phyloP scores from a whole-genome alignment of 2,888 invertebrate genomes.

The Hymenopus coronatus region DNA sequence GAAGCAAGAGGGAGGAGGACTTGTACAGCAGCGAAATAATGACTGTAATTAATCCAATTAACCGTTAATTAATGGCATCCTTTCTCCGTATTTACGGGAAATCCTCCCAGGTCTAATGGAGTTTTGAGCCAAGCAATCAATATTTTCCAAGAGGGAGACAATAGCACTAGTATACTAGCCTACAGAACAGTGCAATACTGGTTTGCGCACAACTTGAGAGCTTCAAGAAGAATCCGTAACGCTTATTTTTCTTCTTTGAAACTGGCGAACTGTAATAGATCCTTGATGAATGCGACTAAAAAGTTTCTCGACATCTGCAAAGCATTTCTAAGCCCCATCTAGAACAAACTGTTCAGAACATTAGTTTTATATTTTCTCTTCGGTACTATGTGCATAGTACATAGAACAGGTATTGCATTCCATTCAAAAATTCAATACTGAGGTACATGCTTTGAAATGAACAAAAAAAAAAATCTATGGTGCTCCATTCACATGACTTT shows the following conservation, averaged over 20 bases:
- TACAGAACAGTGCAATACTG: not conserved
- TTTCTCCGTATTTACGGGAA: slow-evolving; percentile 50
- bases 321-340: no score
- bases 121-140: slow-evolving; percentile 46
- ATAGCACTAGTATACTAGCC: slow-evolving; percentile 7
- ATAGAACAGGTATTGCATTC: no score
- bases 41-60: slow-evolving; percentile 56
- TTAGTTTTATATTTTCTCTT: no score
- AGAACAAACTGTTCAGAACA: no score
- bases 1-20: slow-evolving; percentile 22
- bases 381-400: no score
- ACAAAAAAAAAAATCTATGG: no score
- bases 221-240: not conserved
- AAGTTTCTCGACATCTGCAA: no score
- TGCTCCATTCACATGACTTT: no score
- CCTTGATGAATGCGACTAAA: no score
- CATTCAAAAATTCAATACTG: no score
- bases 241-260: not conserved
- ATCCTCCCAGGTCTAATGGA: slow-evolving; percentile 47
- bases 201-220: slow-evolving; percentile 1
- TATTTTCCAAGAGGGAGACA: slow-evolving; percentile 26
- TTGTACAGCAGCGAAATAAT: slow-evolving; percentile 47
- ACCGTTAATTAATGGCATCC: slow-evolving; percentile 54
- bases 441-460: no score
- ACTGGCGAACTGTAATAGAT: no score